Percentiles rank a stretch among this genome's conserved stretches.
Conservation (phyloP, 2,113 vertebrate species). For the Ibidorhyncha struthersii region DNA sequence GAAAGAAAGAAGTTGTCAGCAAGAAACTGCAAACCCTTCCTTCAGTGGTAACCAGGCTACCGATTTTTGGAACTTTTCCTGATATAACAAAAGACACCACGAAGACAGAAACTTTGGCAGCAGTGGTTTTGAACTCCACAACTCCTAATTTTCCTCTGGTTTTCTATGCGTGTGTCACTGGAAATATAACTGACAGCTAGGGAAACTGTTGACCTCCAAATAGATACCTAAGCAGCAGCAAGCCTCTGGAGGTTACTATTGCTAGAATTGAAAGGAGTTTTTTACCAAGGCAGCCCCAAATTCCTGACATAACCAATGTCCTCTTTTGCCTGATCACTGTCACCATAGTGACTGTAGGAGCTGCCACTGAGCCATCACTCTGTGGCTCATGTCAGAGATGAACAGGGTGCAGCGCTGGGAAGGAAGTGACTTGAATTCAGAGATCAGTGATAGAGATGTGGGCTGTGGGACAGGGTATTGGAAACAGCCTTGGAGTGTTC, state of each 20-base stretch:
- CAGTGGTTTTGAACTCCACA: not conserved
- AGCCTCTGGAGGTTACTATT: not conserved
- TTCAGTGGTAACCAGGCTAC: not conserved
- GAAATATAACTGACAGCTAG: not conserved
- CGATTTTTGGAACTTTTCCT: not conserved
- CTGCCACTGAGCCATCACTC: not conserved
- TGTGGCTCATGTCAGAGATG: rapidly evolving
- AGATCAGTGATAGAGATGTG: not conserved
- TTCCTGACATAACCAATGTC: not conserved
- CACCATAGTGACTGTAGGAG: not conserved
- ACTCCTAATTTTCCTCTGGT: not conserved
- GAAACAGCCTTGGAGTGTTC: not conserved
- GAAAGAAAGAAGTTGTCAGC: not conserved
- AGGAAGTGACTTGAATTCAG: not conserved
- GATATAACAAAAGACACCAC: not conserved
- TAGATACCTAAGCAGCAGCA: not conserved
- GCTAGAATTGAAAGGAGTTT: not conserved
- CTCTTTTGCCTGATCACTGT: not conserved
- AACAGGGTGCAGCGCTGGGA: rapidly evolving
- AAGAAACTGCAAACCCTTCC: not conserved
- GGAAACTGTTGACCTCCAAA: not conserved
- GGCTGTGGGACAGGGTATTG: rapidly evolving
- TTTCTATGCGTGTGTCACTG: not conserved
- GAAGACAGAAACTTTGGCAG: slow-evolving; percentile 24
- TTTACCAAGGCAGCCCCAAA: not conserved